Evolutionary conservation across 2,888 invertebrate genomes (phyloP), one percentile per base, ranked within the genome.

Genomic region (Ceriagrion tenellum): DNA sequence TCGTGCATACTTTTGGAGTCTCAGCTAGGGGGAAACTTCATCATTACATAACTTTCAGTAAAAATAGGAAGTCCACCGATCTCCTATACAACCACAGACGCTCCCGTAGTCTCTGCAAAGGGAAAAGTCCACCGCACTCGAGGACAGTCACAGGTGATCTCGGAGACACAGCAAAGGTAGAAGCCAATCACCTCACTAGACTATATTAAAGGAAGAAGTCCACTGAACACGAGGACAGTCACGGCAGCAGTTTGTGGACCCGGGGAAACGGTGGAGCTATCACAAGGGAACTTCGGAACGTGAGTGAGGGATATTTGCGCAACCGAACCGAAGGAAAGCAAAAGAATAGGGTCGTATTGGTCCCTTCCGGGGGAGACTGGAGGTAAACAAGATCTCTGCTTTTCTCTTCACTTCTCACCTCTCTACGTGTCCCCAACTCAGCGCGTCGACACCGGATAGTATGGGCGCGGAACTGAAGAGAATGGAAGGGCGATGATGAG

Each of bases 261-360:
- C 81, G 30, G 35, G n/a, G 35, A 35, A 26, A 18, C 30, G n/a
- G 6, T 12, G 10, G 69, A n/a, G 69, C n/a, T 0, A 26, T 26
- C 30, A 35, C 3, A 13, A 16, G 30, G 18, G 81, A 8, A 20
- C 59, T 59, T 59, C 59, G 18, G 13, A 18, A 18, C 10, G 69
- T 10, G 35, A 81, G 26, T 18, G 35, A 13, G 81, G 35, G 30
- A 16, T 30, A n/a, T 81, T 81, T 13, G 81, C 12, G 35, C 12
- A 35, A 8, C 13, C 30, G 81, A 26, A 35, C 30, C 16, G 81
- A 81, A 35, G 81, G 35, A 81, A 81, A 81, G 35, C 81, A 81
- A 81, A 81, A 81, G 81, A 81, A 35, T 26, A 81, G 81, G 81
- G 81, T 35, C 30, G 81, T 81, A 81, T 81, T 81, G 35, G 81